Base-by-base conservation (phyloP, 1,140 invertebrate genomes). In the Rhagoletis pomonella region DNA sequence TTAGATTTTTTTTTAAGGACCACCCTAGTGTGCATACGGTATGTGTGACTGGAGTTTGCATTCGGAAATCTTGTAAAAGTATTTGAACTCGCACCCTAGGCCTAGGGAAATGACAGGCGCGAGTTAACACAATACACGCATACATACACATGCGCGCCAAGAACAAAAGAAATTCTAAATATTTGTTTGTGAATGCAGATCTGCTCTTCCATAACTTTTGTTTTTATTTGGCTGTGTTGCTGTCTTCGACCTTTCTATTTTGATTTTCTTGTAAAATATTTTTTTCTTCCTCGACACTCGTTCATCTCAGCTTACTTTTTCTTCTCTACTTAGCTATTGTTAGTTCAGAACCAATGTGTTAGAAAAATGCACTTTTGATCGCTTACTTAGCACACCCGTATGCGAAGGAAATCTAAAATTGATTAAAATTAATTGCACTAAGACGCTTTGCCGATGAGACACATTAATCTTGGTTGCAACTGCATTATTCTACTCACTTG, bases 371-470 rank as follows among this genome's bases (percentile, higher is more conserved):
- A 55, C 73, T 55, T 81, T 81, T 55, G 73, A 81, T 47, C 55
- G 73, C 73, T 81, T 47, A 81, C 73, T 81, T 81, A 81, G 55
- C 47, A 81, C 47, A 29, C 42, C 9, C 42, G 73, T 81, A 1
- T 29, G 47, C 73, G 55, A 81, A 81, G 9, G 47, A 55, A 81
- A 81, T 81, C 73, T 3, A 47, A 81, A 81, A 81, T 81, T 81
- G 73, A 81, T 81, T 81, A 58, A 81, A 81, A 81, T 81, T 81
- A 81, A 81, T 81, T 81, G 73, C 47, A 9, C 55, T 81, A 81
- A 81, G 73, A 81, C 73, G n/a, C 73, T 58, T 50, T 55, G 73
- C 44, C 73, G 47, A 81, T 58, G 73, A 81, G 73, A 81, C 73
- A 50, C 73, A 81, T 81, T 81, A 81, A 81, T 81, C 73, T 81